Evolutionary conservation across 2,113 vertebrate species (phyloP).

Genomic region (Lampris incognitus): DNA sequence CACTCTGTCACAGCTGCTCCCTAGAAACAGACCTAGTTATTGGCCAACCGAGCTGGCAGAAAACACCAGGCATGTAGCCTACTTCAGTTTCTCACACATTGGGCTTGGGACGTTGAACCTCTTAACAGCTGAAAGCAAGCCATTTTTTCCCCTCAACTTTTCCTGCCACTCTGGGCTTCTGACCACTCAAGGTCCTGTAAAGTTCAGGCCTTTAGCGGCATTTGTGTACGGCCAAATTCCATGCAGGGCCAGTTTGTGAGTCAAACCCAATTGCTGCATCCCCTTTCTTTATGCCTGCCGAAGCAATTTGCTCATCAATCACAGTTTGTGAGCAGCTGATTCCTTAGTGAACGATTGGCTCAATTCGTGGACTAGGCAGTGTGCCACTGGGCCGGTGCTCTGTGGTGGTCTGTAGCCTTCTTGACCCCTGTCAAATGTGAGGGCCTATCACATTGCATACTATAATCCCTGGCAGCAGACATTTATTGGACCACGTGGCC

Average conservation of each 20-base stretch:
- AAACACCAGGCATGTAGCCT: slow-evolving; percentile 43
- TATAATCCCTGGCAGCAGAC: slow-evolving; percentile 65
- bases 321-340: slow-evolving; percentile 39
- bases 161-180: background rate
- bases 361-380: slow-evolving; percentile 8
- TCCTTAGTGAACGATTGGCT: slow-evolving; percentile 25
- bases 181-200: background rate
- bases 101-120: slow-evolving; percentile 53
- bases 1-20: slow-evolving; percentile 64
- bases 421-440: slow-evolving; percentile 69
- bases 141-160: slow-evolving; percentile 52
- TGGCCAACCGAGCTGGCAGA: slow-evolving; percentile 68
- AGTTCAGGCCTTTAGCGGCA: background rate
- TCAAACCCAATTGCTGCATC: background rate
- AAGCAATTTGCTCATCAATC: slow-evolving; percentile 42
- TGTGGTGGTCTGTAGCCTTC: slow-evolving; percentile 53
- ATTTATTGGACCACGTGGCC: slow-evolving; percentile 33
- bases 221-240: background rate
- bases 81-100: slow-evolving; percentile 76
- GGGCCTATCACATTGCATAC: slow-evolving; percentile 72
- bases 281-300: slow-evolving; percentile 17
- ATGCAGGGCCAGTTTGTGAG: background rate
- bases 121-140: slow-evolving; percentile 48
- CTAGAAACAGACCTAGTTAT: slow-evolving; percentile 48
- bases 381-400: slow-evolving; percentile 20